Evolutionary conservation across 64 coral and sea anemone genomes (phyloP).

Genomic region (Actinia equina): DNA sequence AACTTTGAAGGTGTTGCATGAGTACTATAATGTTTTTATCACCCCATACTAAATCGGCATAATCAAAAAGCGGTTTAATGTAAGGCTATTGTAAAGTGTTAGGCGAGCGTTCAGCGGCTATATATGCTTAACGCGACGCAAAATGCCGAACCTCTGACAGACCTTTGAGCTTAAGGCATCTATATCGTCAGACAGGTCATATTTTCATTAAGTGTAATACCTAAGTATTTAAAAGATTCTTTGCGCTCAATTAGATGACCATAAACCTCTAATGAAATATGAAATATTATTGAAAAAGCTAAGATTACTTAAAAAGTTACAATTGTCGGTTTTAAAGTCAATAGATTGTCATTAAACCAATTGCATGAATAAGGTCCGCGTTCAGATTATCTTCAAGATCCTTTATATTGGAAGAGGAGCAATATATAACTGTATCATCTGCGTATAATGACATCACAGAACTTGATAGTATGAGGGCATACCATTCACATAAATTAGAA

Average conservation of each 20-base stretch:
- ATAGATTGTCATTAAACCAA: conserved; percentile 31
- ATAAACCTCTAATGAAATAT: background rate
- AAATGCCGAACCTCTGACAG: conserved; percentile 7
- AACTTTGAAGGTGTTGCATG: background rate
- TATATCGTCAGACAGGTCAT: conserved; percentile 25
- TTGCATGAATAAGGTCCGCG: conserved; percentile 4
- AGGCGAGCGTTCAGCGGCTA: no score
- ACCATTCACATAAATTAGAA: conserved; percentile 7
- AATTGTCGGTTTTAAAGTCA: background rate
- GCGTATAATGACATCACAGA: conserved; percentile 22
- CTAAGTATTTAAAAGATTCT: conserved; percentile 36
- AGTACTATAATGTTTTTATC: no score
- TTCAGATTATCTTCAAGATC: conserved; percentile 7
- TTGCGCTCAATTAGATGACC: background rate
- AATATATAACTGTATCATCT: conserved; percentile 35
- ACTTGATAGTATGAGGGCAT: background rate
- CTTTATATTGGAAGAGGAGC: background rate
- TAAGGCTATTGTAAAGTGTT: no score
- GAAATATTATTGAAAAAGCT: background rate
- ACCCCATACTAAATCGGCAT: no score
- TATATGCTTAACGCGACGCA: background rate
- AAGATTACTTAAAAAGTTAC: no score
- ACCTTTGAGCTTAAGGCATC: conserved; percentile 21
- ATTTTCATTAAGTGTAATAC: conserved; percentile 11
- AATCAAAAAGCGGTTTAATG: no score